These are phyloP conservation scores for Cynopterus brachyotis DNA, from an alignment of 2,113 vertebrate genomes.

Conservation along the genomic window DNA sequence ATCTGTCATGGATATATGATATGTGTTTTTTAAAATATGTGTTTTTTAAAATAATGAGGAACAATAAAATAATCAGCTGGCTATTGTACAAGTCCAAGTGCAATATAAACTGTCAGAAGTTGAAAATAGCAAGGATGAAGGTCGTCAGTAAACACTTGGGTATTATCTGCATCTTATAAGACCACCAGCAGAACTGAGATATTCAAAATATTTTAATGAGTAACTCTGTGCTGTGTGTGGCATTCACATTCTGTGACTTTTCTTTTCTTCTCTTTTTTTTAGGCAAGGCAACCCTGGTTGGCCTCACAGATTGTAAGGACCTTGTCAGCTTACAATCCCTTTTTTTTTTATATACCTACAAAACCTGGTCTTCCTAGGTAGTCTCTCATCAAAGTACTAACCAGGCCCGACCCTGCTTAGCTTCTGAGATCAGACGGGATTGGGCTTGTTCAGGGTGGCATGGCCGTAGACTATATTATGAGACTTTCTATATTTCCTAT, in stretches of 20 bases:
- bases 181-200: background rate
- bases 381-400: no score
- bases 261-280: no score
- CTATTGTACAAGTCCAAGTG: background rate
- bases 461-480: background rate
- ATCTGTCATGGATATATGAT: background rate
- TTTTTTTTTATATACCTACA: no score
- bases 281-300: no score
- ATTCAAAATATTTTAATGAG: background rate
- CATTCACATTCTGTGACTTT: background rate
- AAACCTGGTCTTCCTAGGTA: no score
- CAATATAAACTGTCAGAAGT: background rate
- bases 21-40: background rate
- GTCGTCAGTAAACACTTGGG: background rate
- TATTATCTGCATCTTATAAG: background rate
- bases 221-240: background rate
- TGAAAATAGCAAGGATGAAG: background rate
- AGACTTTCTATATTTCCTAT: background rate
- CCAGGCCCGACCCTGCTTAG: no score
- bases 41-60: background rate
- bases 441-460: no score
- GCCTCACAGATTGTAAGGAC: no score
- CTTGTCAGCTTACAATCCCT: no score
- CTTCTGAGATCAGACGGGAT: no score
- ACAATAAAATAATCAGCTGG: background rate